A percentile compares a stretch with the other conserved stretches of the same genome.
phyloP scores from a whole-genome alignment of 2,888 invertebrate genomes.

The Tethea ocularis region DNA sequence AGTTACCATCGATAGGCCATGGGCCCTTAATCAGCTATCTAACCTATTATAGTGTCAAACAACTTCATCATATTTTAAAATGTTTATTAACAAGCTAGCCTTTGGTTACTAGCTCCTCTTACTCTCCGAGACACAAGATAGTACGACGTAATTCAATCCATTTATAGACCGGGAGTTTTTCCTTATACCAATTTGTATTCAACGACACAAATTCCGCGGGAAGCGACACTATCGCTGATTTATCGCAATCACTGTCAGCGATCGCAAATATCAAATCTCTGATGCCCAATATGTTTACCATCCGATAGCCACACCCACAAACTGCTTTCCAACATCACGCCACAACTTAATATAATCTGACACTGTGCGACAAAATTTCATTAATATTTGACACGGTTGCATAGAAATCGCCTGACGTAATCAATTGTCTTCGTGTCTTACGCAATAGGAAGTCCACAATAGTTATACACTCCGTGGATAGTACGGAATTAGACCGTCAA shows the following conservation, averaged over 20 bases:
- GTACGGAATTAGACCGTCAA: slow-evolving; percentile 70
- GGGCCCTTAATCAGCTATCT: background rate
- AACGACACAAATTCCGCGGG: slow-evolving; percentile 33
- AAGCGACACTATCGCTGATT: slow-evolving; percentile 23
- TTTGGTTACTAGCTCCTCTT: background rate
- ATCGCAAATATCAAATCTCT: slow-evolving; percentile 3
- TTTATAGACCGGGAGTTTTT: background rate
- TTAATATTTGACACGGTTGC: slow-evolving; percentile 1
- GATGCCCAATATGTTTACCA: background rate
- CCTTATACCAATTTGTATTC: slow-evolving; percentile 7
- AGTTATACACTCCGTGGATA: slow-evolving; percentile 38
- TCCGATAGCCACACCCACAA: slow-evolving; percentile 1
- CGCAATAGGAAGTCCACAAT: slow-evolving; percentile 71
- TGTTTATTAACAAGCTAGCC: background rate
- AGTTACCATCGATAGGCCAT: background rate
- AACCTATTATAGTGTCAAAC: background rate
- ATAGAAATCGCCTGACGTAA: slow-evolving; percentile 18
- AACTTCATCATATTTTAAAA: background rate
- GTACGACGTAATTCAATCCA: background rate
- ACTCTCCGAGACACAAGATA: no score
- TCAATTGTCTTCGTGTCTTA: slow-evolving; percentile 61
- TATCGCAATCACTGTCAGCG: background rate
- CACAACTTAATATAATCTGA: slow-evolving; percentile 16
- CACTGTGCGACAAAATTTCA: slow-evolving; percentile 20
- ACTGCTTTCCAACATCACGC: slow-evolving; percentile 6